phyloP scores from a whole-genome alignment of 2,113 vertebrate species.

The Petrocephalus microphthalmus region DNA sequence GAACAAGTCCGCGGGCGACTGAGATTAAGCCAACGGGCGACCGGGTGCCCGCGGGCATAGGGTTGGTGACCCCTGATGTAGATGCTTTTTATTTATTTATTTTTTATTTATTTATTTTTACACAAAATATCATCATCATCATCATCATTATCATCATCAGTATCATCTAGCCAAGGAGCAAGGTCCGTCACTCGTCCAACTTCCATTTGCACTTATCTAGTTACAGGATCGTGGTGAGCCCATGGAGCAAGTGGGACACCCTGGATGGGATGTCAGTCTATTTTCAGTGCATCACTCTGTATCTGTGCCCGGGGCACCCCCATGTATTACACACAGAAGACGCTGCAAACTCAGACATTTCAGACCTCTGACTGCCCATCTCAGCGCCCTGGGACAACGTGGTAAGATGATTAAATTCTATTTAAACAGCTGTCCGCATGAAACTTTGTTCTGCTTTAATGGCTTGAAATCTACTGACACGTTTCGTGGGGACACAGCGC shows the following conservation, averaged over 20 bases:
- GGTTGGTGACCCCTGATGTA: too few relatives aligned
- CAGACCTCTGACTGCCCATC: neutral
- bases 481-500: conserved; percentile 21
- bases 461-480: neutral
- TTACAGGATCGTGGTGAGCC: neutral
- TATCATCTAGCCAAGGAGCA: neutral
- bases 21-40: too few relatives aligned
- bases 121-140: too few relatives aligned
- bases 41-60: too few relatives aligned
- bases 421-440: neutral
- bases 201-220: neutral
- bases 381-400: neutral
- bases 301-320: neutral
- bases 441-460: neutral
- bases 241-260: neutral
- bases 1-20: too few relatives aligned
- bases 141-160: neutral
- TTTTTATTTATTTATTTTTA: too few relatives aligned
- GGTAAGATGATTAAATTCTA: neutral
- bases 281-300: neutral
- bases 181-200: neutral
- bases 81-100: too few relatives aligned
- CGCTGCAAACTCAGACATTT: neutral
- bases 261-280: neutral
- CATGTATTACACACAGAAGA: neutral